Conservation (phyloP, 2,113 vertebrate genomes). For the Collichthys lucidus region DNA sequence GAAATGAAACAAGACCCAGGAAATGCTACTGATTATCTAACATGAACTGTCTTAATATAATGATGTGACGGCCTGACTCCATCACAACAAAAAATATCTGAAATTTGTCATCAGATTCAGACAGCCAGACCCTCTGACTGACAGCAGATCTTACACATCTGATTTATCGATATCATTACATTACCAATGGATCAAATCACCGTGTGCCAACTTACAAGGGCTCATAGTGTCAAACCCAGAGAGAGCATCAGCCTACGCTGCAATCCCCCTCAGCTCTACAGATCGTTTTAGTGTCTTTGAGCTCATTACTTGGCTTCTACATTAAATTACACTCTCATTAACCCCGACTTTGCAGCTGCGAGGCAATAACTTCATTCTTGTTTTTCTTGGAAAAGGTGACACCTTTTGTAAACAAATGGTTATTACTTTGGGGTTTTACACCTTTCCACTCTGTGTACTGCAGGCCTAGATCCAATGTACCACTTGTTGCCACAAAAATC, state of each 20-base stretch:
- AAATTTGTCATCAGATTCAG: not conserved
- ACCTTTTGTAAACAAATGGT: too few species aligned
- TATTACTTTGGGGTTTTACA: not conserved
- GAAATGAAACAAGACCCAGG: slow-evolving; percentile 67
- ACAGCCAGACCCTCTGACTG: not conserved
- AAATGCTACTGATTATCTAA: slow-evolving; percentile 58
- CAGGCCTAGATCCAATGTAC: not conserved
- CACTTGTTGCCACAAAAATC: not conserved
- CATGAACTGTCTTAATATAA: slow-evolving; percentile 38
- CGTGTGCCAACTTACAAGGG: not conserved
- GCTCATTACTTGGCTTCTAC: not conserved
- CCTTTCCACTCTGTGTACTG: not conserved
- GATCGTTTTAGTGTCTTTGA: not conserved
- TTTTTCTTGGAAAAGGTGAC: not conserved
- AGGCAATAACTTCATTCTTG: not conserved
- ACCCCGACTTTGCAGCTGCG: not conserved
- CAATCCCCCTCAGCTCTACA: not conserved
- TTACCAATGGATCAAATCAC: not conserved
- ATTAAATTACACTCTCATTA: not conserved
- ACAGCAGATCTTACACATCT: not conserved
- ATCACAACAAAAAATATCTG: slow-evolving; percentile 19
- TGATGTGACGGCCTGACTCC: slow-evolving; percentile 13
- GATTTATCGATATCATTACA: not conserved
- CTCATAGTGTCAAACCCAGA: not conserved
- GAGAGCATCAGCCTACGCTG: not conserved